Percentiles rank a stretch among this genome's conserved stretches.
Conservation (phyloP, 1,140 invertebrate species). For the Bathynomus jamesi region DNA sequence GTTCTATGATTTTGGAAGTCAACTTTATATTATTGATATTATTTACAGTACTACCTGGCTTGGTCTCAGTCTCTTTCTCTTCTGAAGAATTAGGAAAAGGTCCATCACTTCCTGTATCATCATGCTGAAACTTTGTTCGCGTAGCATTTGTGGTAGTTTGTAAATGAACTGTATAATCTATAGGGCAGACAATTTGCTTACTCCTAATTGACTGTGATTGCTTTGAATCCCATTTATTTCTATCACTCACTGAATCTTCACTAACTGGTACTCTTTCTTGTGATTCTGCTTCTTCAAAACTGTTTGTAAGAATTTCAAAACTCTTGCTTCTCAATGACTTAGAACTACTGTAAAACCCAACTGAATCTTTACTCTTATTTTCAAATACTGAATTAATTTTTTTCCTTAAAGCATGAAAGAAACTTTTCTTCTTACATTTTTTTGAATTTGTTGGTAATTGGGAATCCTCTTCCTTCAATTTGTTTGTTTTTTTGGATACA, state of each 20-base stretch:
- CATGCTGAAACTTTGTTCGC: background rate
- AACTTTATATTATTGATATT: too few species aligned
- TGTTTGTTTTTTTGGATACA: background rate
- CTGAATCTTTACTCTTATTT: background rate
- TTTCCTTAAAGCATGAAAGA: background rate
- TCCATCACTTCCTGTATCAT: background rate
- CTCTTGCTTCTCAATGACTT: background rate
- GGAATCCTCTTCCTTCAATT: background rate
- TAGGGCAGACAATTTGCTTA: background rate
- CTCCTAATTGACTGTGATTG: background rate
- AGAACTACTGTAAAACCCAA: background rate
- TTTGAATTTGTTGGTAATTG: background rate
- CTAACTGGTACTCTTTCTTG: background rate
- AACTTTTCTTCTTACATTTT: background rate
- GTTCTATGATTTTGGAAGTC: too few species aligned
- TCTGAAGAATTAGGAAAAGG: background rate
- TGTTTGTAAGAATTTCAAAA: background rate
- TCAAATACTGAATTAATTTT: background rate
- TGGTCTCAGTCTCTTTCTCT: background rate
- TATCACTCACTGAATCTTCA: background rate
- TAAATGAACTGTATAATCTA: background rate
- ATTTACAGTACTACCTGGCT: too few species aligned
- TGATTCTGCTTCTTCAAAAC: background rate
- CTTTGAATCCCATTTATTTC: background rate
- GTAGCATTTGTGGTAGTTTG: background rate